Conservation (phyloP, 2,113 vertebrate species). For the Chaetorhynchus papuensis region DNA sequence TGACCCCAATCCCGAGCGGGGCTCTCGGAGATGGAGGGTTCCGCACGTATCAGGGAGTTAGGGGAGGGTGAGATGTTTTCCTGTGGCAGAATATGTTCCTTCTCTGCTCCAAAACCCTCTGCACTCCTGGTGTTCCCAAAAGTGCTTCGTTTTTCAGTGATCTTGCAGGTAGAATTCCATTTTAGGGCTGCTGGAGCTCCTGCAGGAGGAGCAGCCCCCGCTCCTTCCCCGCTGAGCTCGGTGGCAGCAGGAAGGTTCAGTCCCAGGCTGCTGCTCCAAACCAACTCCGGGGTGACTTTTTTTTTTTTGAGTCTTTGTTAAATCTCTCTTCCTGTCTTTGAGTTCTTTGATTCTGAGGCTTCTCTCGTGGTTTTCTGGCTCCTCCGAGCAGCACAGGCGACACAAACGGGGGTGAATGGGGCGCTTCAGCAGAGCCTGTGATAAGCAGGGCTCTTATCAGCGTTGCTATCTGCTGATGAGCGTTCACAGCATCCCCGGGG, state of each 20-base stretch:
- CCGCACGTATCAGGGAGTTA: rapidly evolving
- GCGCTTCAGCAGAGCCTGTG: background rate
- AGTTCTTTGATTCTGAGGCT: background rate
- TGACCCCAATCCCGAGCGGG: rapidly evolving
- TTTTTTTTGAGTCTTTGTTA: background rate
- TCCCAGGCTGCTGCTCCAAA: background rate
- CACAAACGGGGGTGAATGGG: background rate
- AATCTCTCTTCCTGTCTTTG: no score
- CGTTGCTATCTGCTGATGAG: background rate
- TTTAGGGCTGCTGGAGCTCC: background rate
- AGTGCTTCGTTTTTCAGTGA: rapidly evolving
- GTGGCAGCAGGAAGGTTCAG: background rate
- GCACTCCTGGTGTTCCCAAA: background rate
- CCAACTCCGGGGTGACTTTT: background rate
- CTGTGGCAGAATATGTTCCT: rapidly evolving
- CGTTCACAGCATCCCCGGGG: background rate
- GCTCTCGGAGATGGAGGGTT: rapidly evolving
- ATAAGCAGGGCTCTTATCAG: background rate
- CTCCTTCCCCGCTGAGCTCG: background rate
- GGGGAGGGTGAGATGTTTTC: rapidly evolving
- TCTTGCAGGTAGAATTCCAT: background rate
- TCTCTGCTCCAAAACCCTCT: background rate
- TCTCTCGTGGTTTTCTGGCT: background rate
- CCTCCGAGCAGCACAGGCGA: background rate
- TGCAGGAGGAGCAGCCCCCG: background rate